These are phyloP conservation scores for Eurois occulta DNA, from an alignment of 2,888 invertebrate species.

Conservation along the genomic window DNA sequence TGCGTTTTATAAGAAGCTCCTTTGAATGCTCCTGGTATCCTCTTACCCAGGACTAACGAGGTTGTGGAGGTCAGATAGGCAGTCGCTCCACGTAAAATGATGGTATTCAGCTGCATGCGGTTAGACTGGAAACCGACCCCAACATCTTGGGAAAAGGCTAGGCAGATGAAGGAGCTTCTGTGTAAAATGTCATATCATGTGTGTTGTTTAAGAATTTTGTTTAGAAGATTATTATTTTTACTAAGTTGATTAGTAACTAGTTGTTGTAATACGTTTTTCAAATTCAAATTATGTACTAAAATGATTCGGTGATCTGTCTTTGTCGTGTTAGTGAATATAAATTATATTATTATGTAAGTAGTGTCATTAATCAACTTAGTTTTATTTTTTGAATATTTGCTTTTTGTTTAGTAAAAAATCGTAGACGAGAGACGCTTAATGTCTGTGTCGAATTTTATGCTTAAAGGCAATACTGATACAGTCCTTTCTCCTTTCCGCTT, in stretches of 20 bases:
- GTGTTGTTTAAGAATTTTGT: background rate
- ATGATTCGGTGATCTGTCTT: slow-evolving; percentile 36
- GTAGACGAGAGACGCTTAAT: background rate
- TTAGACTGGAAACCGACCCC: background rate
- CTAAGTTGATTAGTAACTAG: background rate
- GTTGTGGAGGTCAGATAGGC: background rate
- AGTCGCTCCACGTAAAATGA: too few species aligned
- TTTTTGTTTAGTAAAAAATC: background rate
- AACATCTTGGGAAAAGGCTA: background rate
- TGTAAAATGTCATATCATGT: background rate
- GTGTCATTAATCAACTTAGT: slow-evolving; percentile 37
- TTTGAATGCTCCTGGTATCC: too few species aligned
- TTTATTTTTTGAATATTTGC: background rate
- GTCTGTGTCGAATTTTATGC: background rate
- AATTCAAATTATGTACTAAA: slow-evolving; percentile 24
- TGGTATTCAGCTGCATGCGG: background rate
- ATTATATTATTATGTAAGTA: slow-evolving; percentile 29
- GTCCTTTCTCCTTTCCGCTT: background rate
- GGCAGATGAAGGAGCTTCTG: background rate
- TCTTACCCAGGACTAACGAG: too few species aligned
- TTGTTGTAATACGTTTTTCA: slow-evolving; percentile 18
- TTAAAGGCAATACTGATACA: background rate
- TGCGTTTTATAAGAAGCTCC: background rate
- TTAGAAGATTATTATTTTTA: background rate
- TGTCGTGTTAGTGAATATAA: slow-evolving; percentile 17